Conservation (phyloP, 2,797 vertebrate species). For the Hippopotamyrus pictus region DNA sequence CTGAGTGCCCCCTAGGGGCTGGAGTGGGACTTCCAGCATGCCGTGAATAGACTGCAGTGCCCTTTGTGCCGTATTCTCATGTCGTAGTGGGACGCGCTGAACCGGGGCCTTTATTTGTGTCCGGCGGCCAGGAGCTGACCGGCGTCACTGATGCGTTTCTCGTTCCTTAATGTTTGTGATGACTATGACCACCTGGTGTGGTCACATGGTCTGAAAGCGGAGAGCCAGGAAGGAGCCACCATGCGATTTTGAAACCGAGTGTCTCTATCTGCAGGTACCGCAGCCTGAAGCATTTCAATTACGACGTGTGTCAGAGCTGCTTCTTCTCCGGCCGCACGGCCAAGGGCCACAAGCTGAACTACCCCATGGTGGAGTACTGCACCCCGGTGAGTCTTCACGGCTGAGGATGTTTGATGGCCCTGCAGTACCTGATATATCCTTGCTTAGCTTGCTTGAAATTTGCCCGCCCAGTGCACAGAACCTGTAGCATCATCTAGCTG, state of each 20-base stretch:
- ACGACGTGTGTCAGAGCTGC: constrained; percentile 96
- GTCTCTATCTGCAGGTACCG: constrained; percentile 70
- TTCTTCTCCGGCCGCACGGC: constrained; percentile 96
- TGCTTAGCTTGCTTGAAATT: neutral
- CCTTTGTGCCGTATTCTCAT: neutral
- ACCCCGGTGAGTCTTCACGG: constrained; percentile 76
- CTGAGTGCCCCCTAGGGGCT: neutral
- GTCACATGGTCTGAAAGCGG: constrained; percentile 15
- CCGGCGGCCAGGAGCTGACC: neutral
- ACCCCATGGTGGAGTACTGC: constrained; percentile 98
- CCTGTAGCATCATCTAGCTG: neutral
- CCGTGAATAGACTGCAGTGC: neutral
- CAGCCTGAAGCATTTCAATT: constrained; percentile 97
- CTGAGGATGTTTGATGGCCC: too few species aligned
- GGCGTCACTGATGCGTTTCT: neutral
- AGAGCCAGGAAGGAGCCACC: neutral
- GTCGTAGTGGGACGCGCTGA: neutral
- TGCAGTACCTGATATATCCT: neutral
- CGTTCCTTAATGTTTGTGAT: neutral
- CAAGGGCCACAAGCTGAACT: constrained; percentile 94
- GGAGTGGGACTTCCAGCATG: neutral
- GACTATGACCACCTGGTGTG: neutral
- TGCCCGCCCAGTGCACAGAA: neutral
- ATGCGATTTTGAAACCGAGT: neutral
- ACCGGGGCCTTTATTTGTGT: neutral